Evolutionary conservation across 2,888 invertebrate genomes (phyloP), one percentile per base, ranked within the genome.

Genomic region (Xanthorhoe spadicearia): DNA sequence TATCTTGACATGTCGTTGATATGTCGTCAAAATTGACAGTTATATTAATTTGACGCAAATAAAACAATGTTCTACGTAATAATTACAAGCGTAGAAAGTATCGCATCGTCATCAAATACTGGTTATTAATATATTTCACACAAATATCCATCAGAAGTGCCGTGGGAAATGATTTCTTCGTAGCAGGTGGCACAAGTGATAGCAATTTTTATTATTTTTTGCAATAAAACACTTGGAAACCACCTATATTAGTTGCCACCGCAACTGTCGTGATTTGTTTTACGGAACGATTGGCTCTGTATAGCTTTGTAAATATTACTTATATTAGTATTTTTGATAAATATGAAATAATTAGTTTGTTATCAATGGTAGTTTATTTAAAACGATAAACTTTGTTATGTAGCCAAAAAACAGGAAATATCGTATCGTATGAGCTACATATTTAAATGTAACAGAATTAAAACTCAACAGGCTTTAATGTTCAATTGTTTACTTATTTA

Each of bases 201-300:
- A 75, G 67, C 66, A 69, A 59, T 55, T 69, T n/a, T 70, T 67
- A 77, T 74, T 73, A 73, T 61, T 77, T 75, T 77, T 74, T 71
- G 77, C 77, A 74, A 73, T 74, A 69, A 64, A 62, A 58, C 58
- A 59, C 58, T 66, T 62, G 38, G 60, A 62, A 62, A 51, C 17
- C n/a, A n/a, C n/a, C n/a, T 38, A 66, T 68, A 72, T 67, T 64
- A 63, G 57, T 70, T 70, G 55, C 64, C 63, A 51, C 61, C 55
- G 69, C 60, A 48, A 55, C 64, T 52, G 50, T 43, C 50, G 65
- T 69, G 70, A 70, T 72, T 72, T 67, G 64, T 68, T 53, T 28
- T 32, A 64, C 60, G 60, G 61, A 66, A 52, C 55, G 63, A 69
- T 71, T 64, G 51, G 15, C 52, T 68, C 61, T 71, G 61, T 35